A percentile compares a stretch with the other conserved stretches of the same genome.
phyloP scores from a whole-genome alignment of 2,113 vertebrate species.

The Coptodon rendalli region DNA sequence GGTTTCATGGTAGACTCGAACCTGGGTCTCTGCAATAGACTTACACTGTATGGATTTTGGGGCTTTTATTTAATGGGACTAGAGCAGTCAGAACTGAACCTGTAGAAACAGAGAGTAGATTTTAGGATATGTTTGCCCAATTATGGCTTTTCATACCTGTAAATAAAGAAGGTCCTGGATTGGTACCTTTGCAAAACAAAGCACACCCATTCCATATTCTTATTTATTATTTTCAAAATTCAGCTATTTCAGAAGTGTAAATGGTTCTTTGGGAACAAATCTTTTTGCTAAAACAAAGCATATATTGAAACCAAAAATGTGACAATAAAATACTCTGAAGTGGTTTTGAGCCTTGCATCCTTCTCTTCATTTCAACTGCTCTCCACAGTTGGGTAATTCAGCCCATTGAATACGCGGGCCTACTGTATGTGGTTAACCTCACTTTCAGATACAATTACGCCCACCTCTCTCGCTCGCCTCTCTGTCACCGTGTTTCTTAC shows the following conservation, averaged over 20 bases:
- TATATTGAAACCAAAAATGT: neutral
- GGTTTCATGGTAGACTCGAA: neutral
- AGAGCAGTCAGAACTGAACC: neutral
- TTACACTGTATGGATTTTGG: neutral
- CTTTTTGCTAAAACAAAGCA: neutral
- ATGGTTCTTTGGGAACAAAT: neutral
- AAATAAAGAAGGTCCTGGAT: neutral
- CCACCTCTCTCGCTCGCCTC: neutral
- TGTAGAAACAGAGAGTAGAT: neutral
- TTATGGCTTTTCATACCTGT: neutral
- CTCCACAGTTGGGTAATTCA: constrained; percentile 7
- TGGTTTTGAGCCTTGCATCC: neutral
- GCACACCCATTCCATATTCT: neutral
- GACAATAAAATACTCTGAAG: neutral
- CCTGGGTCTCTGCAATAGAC: neutral
- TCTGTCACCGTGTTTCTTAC: constrained; percentile 21
- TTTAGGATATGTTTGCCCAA: neutral
- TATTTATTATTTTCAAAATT: neutral
- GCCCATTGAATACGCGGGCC: neutral
- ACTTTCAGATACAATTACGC: constrained; percentile 47
- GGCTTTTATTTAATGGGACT: neutral
- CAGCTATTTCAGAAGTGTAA: neutral
- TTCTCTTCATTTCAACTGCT: constrained; percentile 11
- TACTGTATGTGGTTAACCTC: constrained; percentile 40
- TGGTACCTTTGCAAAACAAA: neutral